Percentiles rank a stretch among this genome's conserved stretches.
Evolutionary conservation across 2,797 vertebrate genomes (phyloP).

Genomic region (Pangasius sanitwongsei): DNA sequence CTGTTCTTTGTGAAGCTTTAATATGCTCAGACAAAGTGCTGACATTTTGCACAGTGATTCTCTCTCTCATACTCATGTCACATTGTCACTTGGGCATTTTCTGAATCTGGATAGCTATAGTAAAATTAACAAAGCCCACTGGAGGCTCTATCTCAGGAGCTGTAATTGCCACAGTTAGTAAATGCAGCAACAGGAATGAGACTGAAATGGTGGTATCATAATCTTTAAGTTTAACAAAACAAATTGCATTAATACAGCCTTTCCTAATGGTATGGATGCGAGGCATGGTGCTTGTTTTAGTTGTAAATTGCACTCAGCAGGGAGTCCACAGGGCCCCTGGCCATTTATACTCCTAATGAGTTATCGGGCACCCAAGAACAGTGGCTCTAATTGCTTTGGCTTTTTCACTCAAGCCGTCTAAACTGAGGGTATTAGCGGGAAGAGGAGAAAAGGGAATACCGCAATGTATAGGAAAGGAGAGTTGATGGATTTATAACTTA

Average conservation of each 20-base stretch:
- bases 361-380: slow-evolving; percentile 65
- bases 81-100: slow-evolving; percentile 35
- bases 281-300: slow-evolving; percentile 58
- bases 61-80: slow-evolving; percentile 44
- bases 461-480: slow-evolving; percentile 41
- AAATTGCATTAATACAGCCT: slow-evolving; percentile 59
- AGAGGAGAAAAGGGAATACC: slow-evolving; percentile 44
- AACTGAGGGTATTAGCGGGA: slow-evolving; percentile 53
- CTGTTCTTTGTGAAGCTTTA: slow-evolving; percentile 32
- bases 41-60: slow-evolving; percentile 39
- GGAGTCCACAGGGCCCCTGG: slow-evolving; percentile 60
- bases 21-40: slow-evolving; percentile 33
- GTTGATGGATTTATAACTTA: slow-evolving; percentile 34
- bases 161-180: slow-evolving; percentile 51
- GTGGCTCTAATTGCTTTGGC: slow-evolving; percentile 67
- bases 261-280: slow-evolving; percentile 51
- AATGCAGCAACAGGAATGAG: slow-evolving; percentile 39
- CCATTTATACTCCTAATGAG: slow-evolving; percentile 69
- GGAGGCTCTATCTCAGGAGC: slow-evolving; percentile 17
- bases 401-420: slow-evolving; percentile 59
- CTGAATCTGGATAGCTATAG: slow-evolving; percentile 33
- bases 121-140: slow-evolving; percentile 38
- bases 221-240: slow-evolving; percentile 64
- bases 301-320: slow-evolving; percentile 61
- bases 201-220: slow-evolving; percentile 54